Conservation (phyloP, 2,113 vertebrate species). For the Dascyllus trimaculatus region DNA sequence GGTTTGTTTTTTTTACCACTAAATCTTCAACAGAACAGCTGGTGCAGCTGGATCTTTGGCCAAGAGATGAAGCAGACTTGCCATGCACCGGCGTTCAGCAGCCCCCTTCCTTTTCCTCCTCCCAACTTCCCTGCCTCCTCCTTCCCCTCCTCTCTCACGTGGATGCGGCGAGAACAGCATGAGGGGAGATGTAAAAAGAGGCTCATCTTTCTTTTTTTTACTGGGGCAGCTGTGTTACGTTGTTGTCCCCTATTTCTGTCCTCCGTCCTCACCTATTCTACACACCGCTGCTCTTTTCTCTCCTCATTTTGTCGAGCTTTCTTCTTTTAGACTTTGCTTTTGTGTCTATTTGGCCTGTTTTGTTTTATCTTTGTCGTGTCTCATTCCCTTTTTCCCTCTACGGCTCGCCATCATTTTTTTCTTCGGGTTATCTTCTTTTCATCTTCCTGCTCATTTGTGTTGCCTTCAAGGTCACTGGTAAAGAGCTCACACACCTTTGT, state of each 20-base stretch:
- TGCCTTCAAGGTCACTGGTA: conserved; percentile 14
- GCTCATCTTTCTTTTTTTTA: conserved; percentile 39
- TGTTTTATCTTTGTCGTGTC: background rate
- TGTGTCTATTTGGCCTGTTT: background rate
- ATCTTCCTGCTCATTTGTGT: background rate
- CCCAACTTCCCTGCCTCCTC: conserved; percentile 24
- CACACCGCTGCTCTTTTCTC: background rate
- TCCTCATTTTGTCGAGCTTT: background rate
- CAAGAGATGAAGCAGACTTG: conserved; percentile 3
- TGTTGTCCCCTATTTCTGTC: conserved; percentile 5
- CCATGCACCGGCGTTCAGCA: conserved; percentile 40
- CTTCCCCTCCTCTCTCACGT: conserved; percentile 66
- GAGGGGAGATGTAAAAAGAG: conserved; percentile 50
- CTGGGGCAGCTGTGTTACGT: conserved; percentile 49
- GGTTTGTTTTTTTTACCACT: background rate
- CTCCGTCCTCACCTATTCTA: background rate
- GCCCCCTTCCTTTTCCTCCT: conserved; percentile 25
- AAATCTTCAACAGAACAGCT: background rate
- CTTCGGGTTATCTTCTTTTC: background rate
- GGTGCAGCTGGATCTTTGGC: conserved; percentile 21
- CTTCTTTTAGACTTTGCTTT: background rate
- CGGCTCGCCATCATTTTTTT: background rate
- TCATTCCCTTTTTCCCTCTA: background rate
- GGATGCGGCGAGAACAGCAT: conserved; percentile 68
- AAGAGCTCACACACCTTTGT: background rate